These are phyloP conservation scores for Phasianus colchicus DNA, from an alignment of 2,113 vertebrate species.

Conservation along the genomic window DNA sequence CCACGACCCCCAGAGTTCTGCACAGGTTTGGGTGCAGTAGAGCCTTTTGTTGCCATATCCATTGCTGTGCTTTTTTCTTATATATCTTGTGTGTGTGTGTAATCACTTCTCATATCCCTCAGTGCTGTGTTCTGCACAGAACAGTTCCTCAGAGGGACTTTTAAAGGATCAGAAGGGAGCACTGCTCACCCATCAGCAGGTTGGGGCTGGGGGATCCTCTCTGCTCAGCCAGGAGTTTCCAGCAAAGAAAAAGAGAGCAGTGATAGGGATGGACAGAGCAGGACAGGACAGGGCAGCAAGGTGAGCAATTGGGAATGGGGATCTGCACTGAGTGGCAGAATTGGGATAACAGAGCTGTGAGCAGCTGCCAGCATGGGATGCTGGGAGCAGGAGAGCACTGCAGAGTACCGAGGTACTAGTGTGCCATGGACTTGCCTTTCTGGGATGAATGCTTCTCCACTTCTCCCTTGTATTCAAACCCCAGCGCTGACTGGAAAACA, in stretches of 20 bases:
- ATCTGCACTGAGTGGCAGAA: not conserved
- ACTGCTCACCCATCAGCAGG: fast-evolving
- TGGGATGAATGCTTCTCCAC: slow-evolving; percentile 92
- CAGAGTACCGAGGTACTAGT: not conserved
- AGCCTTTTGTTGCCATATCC: not conserved
- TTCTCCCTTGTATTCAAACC: slow-evolving; percentile 94
- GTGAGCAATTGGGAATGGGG: not conserved
- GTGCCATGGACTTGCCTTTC: slow-evolving; percentile 80
- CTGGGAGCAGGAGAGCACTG: not conserved
- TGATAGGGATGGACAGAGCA: not conserved
- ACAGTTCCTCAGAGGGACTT: not conserved
- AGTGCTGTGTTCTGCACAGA: not conserved
- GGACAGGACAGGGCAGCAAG: not conserved
- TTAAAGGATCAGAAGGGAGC: not conserved
- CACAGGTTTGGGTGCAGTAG: not conserved
- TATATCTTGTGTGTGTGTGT: not conserved
- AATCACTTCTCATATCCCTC: not conserved
- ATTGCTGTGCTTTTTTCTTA: not conserved
- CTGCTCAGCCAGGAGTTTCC: not conserved
- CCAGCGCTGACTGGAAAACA: slow-evolving; percentile 87
- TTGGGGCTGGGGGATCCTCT: not conserved
- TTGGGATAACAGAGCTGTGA: not conserved
- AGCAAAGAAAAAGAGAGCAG: not conserved
- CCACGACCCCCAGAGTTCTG: not conserved
- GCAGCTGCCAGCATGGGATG: not conserved